Evolutionary conservation across 2,113 vertebrate species (phyloP).

Genomic region (Onychostoma macrolepis): DNA sequence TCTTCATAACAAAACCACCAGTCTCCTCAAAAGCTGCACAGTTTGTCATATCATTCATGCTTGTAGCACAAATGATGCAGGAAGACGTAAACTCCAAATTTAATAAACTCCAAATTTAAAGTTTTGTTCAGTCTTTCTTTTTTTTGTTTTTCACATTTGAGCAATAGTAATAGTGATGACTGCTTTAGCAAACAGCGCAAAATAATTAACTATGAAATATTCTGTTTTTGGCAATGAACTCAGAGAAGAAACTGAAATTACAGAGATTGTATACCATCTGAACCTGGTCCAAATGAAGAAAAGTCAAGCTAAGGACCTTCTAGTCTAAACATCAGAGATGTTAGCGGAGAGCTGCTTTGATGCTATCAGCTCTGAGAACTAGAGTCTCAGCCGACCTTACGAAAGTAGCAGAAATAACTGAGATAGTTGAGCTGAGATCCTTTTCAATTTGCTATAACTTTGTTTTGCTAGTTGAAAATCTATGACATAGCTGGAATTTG

Average conservation of each 20-base stretch:
- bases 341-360: background rate
- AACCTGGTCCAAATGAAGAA: conserved; percentile 26
- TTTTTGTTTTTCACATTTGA: background rate
- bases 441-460: conserved; percentile 35
- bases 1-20: background rate
- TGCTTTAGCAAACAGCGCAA: background rate
- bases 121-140: background rate
- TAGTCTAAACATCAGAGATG: conserved; percentile 15
- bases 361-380: background rate
- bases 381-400: background rate
- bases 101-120: background rate
- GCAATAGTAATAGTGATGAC: background rate
- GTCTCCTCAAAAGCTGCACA: background rate
- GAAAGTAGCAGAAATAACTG: background rate
- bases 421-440: conserved; percentile 19
- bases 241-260: background rate
- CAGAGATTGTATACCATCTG: background rate
- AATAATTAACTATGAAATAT: background rate
- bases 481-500: background rate
- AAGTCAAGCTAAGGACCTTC: background rate
- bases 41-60: background rate
- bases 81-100: background rate
- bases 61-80: background rate
- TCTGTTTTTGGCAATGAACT: background rate
- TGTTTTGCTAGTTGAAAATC: conserved; percentile 19